Conservation (phyloP, 1,140 invertebrate genomes). For the Lucilia sericata region DNA sequence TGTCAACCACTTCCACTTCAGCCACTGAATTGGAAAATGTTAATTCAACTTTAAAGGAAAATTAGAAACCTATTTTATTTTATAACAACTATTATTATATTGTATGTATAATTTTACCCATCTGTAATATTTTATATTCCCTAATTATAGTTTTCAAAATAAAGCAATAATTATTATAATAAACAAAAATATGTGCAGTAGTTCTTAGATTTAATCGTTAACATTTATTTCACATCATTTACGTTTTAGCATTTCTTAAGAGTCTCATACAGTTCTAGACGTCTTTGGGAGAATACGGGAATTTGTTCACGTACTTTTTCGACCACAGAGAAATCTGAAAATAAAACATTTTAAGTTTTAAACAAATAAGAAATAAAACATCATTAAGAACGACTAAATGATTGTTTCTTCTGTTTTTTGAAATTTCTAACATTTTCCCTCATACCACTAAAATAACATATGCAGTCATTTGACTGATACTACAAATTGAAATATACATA, state of each 20-base stretch:
- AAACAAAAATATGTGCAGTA: not conserved
- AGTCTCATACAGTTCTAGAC: slow-evolving; percentile 85
- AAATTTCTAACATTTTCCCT: too few species aligned
- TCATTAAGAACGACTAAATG: too few species aligned
- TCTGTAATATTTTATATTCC: slow-evolving; percentile 21
- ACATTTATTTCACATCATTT: too few species aligned
- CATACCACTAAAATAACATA: too few species aligned
- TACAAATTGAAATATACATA: too few species aligned
- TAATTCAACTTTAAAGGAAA: not conserved
- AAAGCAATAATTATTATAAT: not conserved
- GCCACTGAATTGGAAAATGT: not conserved
- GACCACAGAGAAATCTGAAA: slow-evolving; percentile 79
- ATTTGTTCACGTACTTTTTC: slow-evolving; percentile 85
- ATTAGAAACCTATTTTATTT: not conserved
- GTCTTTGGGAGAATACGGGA: slow-evolving; percentile 80
- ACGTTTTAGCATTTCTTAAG: slow-evolving; percentile 25
- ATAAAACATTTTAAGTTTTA: slow-evolving; percentile 35
- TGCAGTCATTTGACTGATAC: too few species aligned
- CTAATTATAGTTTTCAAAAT: not conserved
- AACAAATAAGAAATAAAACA: too few species aligned
- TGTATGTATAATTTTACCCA: not conserved
- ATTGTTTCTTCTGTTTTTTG: too few species aligned
- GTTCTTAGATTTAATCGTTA: not conserved
- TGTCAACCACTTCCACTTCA: not conserved
- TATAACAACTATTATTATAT: not conserved